Conservation (phyloP, 2,888 invertebrate genomes). For the Lepidochrysops patricia region DNA sequence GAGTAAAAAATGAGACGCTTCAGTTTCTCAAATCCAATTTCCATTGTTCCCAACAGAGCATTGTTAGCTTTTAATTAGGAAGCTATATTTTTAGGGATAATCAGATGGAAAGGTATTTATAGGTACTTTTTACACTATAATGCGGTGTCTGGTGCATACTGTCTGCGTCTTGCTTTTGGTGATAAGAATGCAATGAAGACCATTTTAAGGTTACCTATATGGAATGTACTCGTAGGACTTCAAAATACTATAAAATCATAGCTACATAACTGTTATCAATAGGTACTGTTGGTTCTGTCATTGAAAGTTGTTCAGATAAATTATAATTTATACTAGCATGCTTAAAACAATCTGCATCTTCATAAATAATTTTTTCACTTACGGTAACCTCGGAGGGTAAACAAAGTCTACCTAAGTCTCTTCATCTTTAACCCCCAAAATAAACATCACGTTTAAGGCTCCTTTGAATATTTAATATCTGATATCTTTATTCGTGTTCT, state of each 20-base stretch:
- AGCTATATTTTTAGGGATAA: neutral
- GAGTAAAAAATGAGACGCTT: neutral
- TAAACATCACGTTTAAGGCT: neutral
- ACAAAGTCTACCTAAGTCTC: neutral
- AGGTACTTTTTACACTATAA: neutral
- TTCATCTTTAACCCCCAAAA: neutral
- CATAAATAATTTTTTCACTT: too few relatives aligned
- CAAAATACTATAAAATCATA: too few relatives aligned
- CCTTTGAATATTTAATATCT: constrained; percentile 5
- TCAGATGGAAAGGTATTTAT: neutral
- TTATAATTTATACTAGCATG: too few relatives aligned
- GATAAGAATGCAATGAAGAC: too few relatives aligned
- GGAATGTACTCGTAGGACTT: too few relatives aligned
- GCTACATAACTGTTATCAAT: too few relatives aligned
- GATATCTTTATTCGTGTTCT: neutral
- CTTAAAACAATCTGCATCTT: too few relatives aligned
- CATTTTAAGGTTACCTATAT: too few relatives aligned
- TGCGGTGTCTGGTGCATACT: neutral
- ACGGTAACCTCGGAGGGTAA: too few relatives aligned
- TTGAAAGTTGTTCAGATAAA: too few relatives aligned
- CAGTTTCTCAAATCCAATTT: constrained; percentile 1
- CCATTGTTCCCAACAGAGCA: neutral
- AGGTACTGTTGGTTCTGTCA: too few relatives aligned
- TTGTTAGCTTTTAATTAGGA: neutral
- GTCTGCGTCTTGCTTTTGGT: too few relatives aligned